These are phyloP conservation scores for Rhinella marina DNA, from an alignment of 2,797 vertebrate genomes.

Conservation along the genomic window DNA sequence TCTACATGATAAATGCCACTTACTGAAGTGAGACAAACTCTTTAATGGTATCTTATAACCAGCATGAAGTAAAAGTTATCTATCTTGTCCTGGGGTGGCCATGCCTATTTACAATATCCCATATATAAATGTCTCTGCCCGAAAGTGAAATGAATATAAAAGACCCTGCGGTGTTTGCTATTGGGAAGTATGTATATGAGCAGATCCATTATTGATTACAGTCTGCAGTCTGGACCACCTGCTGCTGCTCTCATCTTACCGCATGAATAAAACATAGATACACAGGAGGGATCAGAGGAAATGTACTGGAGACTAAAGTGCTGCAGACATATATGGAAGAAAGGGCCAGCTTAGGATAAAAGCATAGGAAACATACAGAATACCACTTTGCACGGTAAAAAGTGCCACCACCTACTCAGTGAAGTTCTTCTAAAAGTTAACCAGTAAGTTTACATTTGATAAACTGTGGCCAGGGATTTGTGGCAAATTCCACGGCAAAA, in stretches of 20 bases:
- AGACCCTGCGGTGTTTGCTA: not conserved
- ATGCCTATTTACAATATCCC: not conserved
- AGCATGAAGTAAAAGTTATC: not conserved
- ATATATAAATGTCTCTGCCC: not conserved
- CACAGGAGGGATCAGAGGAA: slow-evolving; percentile 60
- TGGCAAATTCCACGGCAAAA: too few species aligned
- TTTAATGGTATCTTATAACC: not conserved
- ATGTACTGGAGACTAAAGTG: slow-evolving; percentile 55
- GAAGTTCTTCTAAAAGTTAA: not conserved
- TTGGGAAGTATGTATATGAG: slow-evolving; percentile 52
- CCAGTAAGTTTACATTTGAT: too few species aligned
- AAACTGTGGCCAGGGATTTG: too few species aligned
- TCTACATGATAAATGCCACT: too few species aligned
- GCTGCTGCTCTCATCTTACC: slow-evolving; percentile 69
- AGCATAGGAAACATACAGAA: not conserved
- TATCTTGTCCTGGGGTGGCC: slow-evolving; percentile 1
- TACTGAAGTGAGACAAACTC: too few species aligned
- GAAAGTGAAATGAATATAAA: slow-evolving; percentile 9
- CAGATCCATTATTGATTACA: slow-evolving; percentile 59
- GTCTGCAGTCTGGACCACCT: slow-evolving; percentile 52
- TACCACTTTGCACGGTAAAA: not conserved
- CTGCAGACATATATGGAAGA: slow-evolving; percentile 34
- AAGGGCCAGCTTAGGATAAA: not conserved
- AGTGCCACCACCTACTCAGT: not conserved
- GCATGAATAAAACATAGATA: slow-evolving; percentile 72